Percentiles rank a stretch among this genome's conserved stretches.
These are phyloP conservation scores for Ostrea edulis DNA, from an alignment of 1,140 invertebrate genomes.

Conservation along the genomic window DNA sequence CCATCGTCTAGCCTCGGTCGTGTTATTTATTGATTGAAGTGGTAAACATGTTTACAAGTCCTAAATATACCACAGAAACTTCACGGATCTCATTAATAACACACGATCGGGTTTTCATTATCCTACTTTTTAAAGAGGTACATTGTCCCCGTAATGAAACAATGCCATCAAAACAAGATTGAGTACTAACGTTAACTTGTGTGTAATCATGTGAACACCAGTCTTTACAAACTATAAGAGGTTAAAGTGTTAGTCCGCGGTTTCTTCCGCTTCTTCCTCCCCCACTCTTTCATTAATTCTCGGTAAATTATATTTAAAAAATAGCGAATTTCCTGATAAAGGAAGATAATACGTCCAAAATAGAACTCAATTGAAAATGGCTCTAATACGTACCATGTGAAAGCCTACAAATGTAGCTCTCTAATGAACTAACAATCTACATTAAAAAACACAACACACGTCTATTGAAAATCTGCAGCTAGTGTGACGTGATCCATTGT, in stretches of 20 bases:
- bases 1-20: background rate
- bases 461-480: no score
- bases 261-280: no score
- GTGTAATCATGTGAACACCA: background rate
- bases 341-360: no score
- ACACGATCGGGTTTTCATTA: background rate
- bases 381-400: no score
- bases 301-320: background rate
- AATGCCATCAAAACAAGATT: background rate
- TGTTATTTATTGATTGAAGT: background rate
- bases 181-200: background rate
- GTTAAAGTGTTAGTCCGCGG: background rate
- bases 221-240: background rate
- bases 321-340: no score
- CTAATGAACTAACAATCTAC: no score
- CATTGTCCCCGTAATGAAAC: background rate
- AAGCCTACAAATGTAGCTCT: no score
- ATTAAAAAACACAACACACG: no score
- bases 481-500: no score
- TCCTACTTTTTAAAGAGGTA: background rate
- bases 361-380: no score
- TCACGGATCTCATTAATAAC: background rate
- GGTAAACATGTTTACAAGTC: constrained; percentile 4
- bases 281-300: background rate
- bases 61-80: background rate